Conservation (phyloP, 2,113 vertebrate species). For the Zonotrichia leucophrys region DNA sequence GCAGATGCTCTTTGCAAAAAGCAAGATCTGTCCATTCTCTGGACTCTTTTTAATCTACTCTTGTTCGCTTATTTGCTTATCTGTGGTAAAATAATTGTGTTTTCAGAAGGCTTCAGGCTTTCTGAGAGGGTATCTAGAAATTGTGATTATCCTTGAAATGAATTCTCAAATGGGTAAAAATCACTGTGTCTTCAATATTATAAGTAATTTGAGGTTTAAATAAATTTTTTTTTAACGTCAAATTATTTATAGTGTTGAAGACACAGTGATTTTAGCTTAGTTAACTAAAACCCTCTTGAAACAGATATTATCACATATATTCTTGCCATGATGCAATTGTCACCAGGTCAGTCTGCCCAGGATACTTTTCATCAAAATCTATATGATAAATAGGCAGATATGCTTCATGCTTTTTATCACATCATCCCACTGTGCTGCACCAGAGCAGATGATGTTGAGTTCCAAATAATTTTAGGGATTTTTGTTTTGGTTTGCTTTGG, state of each 20-base stretch:
- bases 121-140: slow-evolving; percentile 35
- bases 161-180: background rate
- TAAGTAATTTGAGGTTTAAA: background rate
- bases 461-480: background rate
- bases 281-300: background rate
- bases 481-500: background rate
- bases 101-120: slow-evolving; percentile 28
- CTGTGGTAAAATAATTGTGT: slow-evolving; percentile 2
- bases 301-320: background rate
- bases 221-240: background rate
- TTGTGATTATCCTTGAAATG: background rate
- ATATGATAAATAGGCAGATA: background rate
- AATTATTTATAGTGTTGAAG: too few relatives aligned
- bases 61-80: slow-evolving; percentile 16
- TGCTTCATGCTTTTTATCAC: background rate
- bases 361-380: slow-evolving; percentile 18
- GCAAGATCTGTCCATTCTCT: background rate
- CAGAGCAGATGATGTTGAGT: background rate
- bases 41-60: background rate
- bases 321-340: slow-evolving; percentile 57
- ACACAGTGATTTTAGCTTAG: too few relatives aligned
- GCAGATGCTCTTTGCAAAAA: background rate
- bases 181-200: background rate
- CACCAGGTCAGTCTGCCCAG: slow-evolving; percentile 68
- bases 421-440: background rate